A percentile compares a stretch with the other conserved stretches of the same genome.
Evolutionary conservation across 2,888 invertebrate species (phyloP).

Genomic region (Oligia latruncula): DNA sequence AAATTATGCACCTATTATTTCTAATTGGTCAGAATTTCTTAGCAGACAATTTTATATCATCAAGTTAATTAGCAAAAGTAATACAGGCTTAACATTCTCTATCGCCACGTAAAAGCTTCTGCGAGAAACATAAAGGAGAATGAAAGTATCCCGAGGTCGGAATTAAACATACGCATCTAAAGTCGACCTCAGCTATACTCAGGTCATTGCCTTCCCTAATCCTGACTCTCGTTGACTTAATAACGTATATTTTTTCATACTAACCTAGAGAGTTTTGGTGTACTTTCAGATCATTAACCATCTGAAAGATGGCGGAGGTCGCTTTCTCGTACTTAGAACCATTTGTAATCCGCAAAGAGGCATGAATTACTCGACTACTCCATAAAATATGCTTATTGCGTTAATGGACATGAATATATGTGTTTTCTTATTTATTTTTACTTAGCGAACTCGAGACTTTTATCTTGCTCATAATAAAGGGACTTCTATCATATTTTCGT

Average conservation of each 20-base stretch:
- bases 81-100: constrained; percentile 4
- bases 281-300: constrained; percentile 61
- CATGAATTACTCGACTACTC: constrained; percentile 35
- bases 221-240: constrained; percentile 54
- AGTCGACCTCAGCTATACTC: constrained; percentile 46
- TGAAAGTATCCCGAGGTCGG: constrained; percentile 17
- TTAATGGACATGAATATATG: constrained; percentile 25
- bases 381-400: constrained; percentile 45
- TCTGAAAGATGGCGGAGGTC: constrained; percentile 44
- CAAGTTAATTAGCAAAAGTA: constrained; percentile 12
- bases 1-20: not conserved
- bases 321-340: constrained; percentile 32
- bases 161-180: constrained; percentile 43
- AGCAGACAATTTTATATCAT: not conserved
- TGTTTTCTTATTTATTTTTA: constrained; percentile 30
- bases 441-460: not conserved
- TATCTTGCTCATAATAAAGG: not conserved
- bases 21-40: not conserved
- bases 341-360: constrained; percentile 40
- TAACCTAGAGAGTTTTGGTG: constrained; percentile 37
- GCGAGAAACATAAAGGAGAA: constrained; percentile 43
- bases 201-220: constrained; percentile 56
- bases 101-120: constrained; percentile 19
- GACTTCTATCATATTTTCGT: not conserved
- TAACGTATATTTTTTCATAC: constrained; percentile 57